A percentile compares a stretch with the other conserved stretches of the same genome.
Evolutionary conservation across 2,888 invertebrate genomes (phyloP).

Genomic region (Callimorpha dominula): DNA sequence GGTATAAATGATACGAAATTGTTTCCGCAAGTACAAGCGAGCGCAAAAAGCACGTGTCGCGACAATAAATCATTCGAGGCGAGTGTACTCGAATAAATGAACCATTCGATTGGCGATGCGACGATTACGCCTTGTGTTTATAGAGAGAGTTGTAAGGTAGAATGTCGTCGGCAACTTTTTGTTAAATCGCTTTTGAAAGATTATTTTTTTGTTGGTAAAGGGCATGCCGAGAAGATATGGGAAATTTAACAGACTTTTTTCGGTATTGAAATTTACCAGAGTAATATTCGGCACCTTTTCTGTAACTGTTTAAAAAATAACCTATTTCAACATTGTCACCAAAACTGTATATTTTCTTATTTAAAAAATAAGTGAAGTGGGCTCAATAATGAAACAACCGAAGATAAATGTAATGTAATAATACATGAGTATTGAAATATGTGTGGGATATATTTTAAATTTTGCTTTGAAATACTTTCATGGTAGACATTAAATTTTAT

Average conservation of each 20-base stretch:
- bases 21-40: slow-evolving; percentile 79
- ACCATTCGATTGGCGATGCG: slow-evolving; percentile 81
- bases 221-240: slow-evolving; percentile 44
- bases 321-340: too few relatives aligned
- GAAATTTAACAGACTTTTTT: slow-evolving; percentile 37
- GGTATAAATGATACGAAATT: slow-evolving; percentile 84
- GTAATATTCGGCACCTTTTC: slow-evolving; percentile 2
- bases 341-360: too few relatives aligned
- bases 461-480: too few relatives aligned
- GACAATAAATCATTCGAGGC: slow-evolving; percentile 84
- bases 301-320: background rate
- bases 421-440: too few relatives aligned
- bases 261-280: slow-evolving; percentile 27
- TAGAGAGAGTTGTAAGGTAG: slow-evolving; percentile 81
- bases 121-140: slow-evolving; percentile 77
- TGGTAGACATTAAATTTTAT: too few relatives aligned
- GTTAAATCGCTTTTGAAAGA: slow-evolving; percentile 63
- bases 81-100: slow-evolving; percentile 83
- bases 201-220: slow-evolving; percentile 53
- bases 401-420: too few relatives aligned
- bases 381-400: too few relatives aligned
- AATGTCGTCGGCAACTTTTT: slow-evolving; percentile 78
- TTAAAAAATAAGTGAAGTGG: too few relatives aligned
- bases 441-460: too few relatives aligned
- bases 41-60: slow-evolving; percentile 84